phyloP scores from a whole-genome alignment of 2,888 invertebrate species.

The Blera fallax region DNA sequence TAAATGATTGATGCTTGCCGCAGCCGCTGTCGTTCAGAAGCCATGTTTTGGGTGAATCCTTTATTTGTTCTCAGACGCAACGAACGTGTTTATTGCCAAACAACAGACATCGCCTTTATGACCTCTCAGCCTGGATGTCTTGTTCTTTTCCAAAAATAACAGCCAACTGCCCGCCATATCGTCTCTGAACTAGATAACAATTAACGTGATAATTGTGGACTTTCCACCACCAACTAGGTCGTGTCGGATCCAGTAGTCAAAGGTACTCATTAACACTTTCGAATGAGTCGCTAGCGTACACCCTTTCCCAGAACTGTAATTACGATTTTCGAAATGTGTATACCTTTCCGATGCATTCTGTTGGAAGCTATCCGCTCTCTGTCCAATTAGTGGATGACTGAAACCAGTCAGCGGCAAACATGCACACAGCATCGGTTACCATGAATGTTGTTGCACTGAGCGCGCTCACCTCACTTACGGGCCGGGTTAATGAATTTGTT shows the following conservation, averaged over 20 bases:
- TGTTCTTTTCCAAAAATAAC: neutral
- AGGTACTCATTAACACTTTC: constrained; percentile 65
- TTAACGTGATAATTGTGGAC: constrained; percentile 65
- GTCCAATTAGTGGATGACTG: constrained; percentile 63
- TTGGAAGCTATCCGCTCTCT: constrained; percentile 35
- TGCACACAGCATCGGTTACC: constrained; percentile 43
- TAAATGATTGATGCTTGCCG: constrained; percentile 45
- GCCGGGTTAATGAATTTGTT: constrained; percentile 70
- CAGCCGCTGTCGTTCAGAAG: constrained; percentile 26
- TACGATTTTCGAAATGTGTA: constrained; percentile 51
- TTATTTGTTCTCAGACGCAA: constrained; percentile 7
- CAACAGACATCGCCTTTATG: constrained; percentile 53
- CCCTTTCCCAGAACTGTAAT: constrained; percentile 50
- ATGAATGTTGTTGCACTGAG: neutral
- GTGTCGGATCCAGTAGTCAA: constrained; percentile 42
- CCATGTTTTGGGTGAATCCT: constrained; percentile 13
- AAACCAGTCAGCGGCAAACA: constrained; percentile 48
- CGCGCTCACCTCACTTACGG: constrained; percentile 44
- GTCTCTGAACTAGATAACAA: constrained; percentile 52
- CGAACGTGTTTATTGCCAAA: constrained; percentile 40
- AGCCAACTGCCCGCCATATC: neutral
- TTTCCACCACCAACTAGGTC: constrained; percentile 33
- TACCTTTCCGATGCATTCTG: constrained; percentile 22
- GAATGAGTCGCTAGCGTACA: constrained; percentile 12
- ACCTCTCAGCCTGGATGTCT: neutral